Conservation (phyloP, 2,797 vertebrate species). For the Rhabdophis nuchalis region DNA sequence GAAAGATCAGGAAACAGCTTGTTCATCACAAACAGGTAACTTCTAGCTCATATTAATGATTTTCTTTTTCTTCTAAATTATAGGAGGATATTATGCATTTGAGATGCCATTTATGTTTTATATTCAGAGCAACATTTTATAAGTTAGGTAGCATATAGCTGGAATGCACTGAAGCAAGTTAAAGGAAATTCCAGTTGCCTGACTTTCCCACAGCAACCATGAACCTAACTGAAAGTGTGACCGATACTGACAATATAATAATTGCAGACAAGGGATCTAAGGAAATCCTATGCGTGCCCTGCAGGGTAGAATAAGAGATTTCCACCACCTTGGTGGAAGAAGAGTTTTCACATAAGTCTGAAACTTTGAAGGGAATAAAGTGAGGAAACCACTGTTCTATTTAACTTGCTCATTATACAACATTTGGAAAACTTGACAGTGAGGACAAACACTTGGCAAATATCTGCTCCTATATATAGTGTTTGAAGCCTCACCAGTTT, state of each 20-base stretch:
- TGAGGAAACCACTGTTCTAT: slow-evolving; percentile 6
- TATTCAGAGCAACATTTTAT: neutral
- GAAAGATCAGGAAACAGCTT: slow-evolving; percentile 97
- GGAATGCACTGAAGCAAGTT: neutral
- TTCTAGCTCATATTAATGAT: slow-evolving; percentile 23
- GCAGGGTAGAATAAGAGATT: neutral
- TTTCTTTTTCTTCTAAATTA: slow-evolving; percentile 25
- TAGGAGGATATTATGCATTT: neutral
- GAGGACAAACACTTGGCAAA: neutral
- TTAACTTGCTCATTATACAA: neutral
- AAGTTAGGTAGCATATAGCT: neutral
- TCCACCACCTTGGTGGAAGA: slow-evolving; percentile 1
- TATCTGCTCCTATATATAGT: neutral
- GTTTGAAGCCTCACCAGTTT: slow-evolving; percentile 2
- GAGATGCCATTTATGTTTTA: neutral
- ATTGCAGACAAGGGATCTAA: slow-evolving; percentile 35
- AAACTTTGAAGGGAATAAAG: slow-evolving; percentile 1
- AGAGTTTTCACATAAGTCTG: slow-evolving; percentile 1
- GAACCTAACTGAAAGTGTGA: slow-evolving; percentile 27
- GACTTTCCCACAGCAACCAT: slow-evolving; percentile 23
- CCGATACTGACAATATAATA: slow-evolving; percentile 32
- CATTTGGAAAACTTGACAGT: neutral
- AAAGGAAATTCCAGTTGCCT: slow-evolving; percentile 38
- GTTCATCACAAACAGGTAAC: slow-evolving; percentile 99
- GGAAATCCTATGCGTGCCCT: slow-evolving; percentile 21